These are phyloP conservation scores for Biston stratarius DNA, from an alignment of 2,888 invertebrate genomes.

Conservation along the genomic window DNA sequence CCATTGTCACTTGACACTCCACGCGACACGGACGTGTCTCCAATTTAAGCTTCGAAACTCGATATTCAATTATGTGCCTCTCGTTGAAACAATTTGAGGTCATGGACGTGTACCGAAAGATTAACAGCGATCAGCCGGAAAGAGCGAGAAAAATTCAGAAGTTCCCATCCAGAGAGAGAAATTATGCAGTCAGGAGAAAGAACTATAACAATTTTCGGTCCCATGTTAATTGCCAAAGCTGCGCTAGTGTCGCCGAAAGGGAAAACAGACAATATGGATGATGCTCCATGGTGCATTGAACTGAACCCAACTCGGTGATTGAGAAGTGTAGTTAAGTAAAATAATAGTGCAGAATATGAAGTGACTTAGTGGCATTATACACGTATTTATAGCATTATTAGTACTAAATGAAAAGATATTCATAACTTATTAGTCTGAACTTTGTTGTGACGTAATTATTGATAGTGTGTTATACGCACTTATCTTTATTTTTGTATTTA, in stretches of 20 bases:
- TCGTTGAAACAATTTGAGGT: conserved; percentile 77
- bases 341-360: neutral
- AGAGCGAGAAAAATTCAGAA: conserved; percentile 81
- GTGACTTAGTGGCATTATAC: conserved; percentile 5
- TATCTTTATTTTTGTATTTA: too few species aligned
- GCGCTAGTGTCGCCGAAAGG: conserved; percentile 70
- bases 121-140: conserved; percentile 58
- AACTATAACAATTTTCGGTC: conserved; percentile 79
- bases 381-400: neutral
- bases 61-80: conserved; percentile 66
- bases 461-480: neutral
- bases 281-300: conserved; percentile 12
- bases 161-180: conserved; percentile 89
- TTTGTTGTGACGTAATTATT: conserved; percentile 1
- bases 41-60: conserved; percentile 25
- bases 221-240: conserved; percentile 74
- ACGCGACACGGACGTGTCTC: conserved; percentile 42
- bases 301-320: conserved; percentile 20
- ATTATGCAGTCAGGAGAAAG: conserved; percentile 88
- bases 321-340: conserved; percentile 18
- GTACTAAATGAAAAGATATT: neutral
- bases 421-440: neutral
- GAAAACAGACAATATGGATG: conserved; percentile 65
- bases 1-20: conserved; percentile 45
- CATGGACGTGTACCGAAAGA: conserved; percentile 72